phyloP scores from a whole-genome alignment of 2,113 vertebrate genomes.

The Ceyx cyanopectus region DNA sequence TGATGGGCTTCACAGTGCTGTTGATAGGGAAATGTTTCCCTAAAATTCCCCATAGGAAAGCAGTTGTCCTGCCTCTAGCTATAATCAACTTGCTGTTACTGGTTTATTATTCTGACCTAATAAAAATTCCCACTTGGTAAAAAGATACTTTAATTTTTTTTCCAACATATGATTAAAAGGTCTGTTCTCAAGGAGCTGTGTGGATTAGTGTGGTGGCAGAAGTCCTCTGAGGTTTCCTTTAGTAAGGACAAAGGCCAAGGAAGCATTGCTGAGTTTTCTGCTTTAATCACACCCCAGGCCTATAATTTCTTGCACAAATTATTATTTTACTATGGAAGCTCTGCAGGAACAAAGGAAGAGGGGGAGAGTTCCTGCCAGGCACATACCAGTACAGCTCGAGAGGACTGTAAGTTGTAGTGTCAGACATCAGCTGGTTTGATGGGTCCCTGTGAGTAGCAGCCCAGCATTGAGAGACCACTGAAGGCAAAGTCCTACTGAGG shows the following conservation, averaged over 20 bases:
- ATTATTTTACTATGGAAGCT: background rate
- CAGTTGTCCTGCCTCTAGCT: conserved; percentile 26
- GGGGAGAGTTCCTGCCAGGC: background rate
- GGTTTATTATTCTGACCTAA: conserved; percentile 54
- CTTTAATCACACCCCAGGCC: background rate
- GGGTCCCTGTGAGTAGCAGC: background rate
- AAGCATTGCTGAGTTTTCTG: background rate
- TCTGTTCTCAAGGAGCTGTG: background rate
- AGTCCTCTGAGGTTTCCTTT: conserved; percentile 13
- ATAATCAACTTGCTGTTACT: background rate
- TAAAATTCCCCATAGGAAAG: background rate
- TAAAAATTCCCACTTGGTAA: conserved; percentile 21
- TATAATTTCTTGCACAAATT: conserved; percentile 9
- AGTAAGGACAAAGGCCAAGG: conserved; percentile 1
- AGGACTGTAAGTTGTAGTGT: background rate
- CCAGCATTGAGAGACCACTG: background rate
- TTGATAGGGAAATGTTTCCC: background rate
- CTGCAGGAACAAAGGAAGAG: background rate
- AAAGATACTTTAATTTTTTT: background rate
- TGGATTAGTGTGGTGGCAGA: background rate
- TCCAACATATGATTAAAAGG: background rate
- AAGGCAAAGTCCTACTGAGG: background rate
- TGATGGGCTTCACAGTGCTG: background rate
- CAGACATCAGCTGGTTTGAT: background rate
- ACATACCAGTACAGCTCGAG: background rate